Evolutionary conservation across 1,140 invertebrate genomes (phyloP).

Genomic region (Scaptomyza pallida): DNA sequence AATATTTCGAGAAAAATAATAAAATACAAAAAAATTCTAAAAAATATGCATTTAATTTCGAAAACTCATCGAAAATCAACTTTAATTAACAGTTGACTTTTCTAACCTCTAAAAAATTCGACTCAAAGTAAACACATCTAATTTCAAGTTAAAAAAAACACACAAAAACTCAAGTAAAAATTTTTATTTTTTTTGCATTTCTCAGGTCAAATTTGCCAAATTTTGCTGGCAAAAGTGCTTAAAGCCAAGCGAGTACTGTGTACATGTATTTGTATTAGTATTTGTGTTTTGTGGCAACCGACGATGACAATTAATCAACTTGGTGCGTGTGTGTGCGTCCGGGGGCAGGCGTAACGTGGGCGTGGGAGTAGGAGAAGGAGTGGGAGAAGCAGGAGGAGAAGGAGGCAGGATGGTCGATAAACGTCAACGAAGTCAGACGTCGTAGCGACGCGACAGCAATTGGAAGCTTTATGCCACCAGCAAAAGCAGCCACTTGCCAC

Average conservation of each 20-base stretch:
- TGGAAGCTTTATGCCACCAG: not conserved
- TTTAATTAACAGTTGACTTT: too few relatives aligned
- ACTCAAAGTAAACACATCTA: too few relatives aligned
- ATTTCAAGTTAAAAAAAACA: too few relatives aligned
- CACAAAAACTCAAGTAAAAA: too few relatives aligned
- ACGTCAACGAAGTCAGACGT: constrained; percentile 33
- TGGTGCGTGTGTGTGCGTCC: constrained; percentile 60
- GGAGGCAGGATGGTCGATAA: constrained; percentile 58
- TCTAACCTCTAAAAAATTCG: too few relatives aligned
- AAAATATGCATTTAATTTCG: too few relatives aligned
- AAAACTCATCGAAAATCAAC: too few relatives aligned
- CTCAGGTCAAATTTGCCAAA: not conserved
- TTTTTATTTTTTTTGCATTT: not conserved
- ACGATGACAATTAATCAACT: constrained; percentile 66
- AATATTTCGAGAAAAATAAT: too few relatives aligned
- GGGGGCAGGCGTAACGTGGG: constrained; percentile 29
- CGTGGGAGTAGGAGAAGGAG: too few relatives aligned
- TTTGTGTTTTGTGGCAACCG: constrained; percentile 10
- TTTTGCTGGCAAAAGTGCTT: not conserved
- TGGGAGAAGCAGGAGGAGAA: too few relatives aligned
- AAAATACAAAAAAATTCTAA: too few relatives aligned
- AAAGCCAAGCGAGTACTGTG: not conserved
- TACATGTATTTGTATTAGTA: constrained; percentile 12
- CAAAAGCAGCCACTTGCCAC: not conserved
- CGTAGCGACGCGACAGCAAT: not conserved